Conservation (phyloP, 2,113 vertebrate species). For the Stigmatopora argus region DNA sequence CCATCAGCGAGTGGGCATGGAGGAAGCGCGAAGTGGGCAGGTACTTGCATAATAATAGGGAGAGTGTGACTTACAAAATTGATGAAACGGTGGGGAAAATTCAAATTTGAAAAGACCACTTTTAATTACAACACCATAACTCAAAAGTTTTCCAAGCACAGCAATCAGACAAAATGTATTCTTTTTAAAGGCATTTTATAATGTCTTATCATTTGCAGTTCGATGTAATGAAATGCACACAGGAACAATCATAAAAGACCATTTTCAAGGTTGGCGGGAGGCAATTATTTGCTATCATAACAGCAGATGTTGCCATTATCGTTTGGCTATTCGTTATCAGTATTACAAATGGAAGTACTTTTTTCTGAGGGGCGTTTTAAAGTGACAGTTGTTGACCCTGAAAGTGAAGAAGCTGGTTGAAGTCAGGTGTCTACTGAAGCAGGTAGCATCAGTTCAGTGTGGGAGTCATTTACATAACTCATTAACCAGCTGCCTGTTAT, state of each 20-base stretch:
- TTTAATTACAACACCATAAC: background rate
- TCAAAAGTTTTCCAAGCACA: background rate
- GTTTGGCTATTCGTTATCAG: background rate
- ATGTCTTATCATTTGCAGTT: background rate
- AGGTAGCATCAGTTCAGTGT: constrained; percentile 12
- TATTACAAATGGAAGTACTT: background rate
- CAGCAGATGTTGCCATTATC: background rate
- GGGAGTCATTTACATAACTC: constrained; percentile 33
- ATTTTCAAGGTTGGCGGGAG: background rate
- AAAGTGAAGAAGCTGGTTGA: constrained; percentile 28
- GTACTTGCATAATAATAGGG: too few relatives aligned
- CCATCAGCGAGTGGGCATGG: too few relatives aligned
- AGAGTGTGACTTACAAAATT: too few relatives aligned
- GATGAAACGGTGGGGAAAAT: too few relatives aligned
- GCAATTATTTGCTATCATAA: background rate
- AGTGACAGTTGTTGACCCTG: constrained; percentile 33
- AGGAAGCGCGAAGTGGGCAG: too few relatives aligned
- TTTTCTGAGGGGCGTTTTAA: background rate
- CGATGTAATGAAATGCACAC: background rate
- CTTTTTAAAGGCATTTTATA: background rate
- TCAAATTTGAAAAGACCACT: too few relatives aligned
- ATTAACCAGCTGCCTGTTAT: constrained; percentile 31
- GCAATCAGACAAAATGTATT: background rate
- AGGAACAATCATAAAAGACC: background rate
- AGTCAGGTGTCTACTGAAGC: constrained; percentile 28